These are phyloP conservation scores for Nesometra sesokonis DNA, from an alignment of 35 echinoderm and acorn worm genomes.

Conservation along the genomic window DNA sequence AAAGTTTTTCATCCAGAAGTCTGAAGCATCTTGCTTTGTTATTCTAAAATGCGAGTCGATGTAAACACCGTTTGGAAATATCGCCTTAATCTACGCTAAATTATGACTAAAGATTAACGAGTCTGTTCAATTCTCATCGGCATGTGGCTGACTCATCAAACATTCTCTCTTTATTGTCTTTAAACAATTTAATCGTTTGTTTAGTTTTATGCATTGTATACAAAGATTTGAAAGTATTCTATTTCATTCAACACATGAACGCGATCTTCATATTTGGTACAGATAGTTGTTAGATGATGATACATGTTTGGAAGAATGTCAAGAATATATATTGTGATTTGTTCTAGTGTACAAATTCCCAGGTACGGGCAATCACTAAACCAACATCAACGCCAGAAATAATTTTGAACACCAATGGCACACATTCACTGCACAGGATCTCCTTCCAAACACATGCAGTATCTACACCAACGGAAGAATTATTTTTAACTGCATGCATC, in stretches of 20 bases:
- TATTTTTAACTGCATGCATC: conserved; percentile 21
- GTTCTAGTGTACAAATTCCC: too few species aligned
- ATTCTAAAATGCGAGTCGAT: conserved; percentile 75
- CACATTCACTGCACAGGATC: too few species aligned
- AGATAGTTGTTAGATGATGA: conserved; percentile 78
- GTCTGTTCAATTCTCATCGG: conserved; percentile 65
- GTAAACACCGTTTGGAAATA: conserved; percentile 84
- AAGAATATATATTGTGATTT: conserved; percentile 94
- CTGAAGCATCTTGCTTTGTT: conserved; percentile 85
- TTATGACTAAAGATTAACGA: conserved; percentile 99
- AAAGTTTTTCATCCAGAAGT: conserved; percentile 96
- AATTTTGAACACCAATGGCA: too few species aligned
- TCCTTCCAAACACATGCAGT: not conserved
- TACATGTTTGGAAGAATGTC: conserved; percentile 96
- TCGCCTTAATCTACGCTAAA: conserved; percentile 79
- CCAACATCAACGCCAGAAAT: too few species aligned
- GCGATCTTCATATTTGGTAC: conserved; percentile 86
- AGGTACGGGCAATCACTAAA: too few species aligned
- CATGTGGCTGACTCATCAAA: conserved; percentile 67
- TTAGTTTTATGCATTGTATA: conserved; percentile 92
- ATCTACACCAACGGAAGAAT: conserved; percentile 34
- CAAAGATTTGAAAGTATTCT: conserved; percentile 95
- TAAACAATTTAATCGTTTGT: conserved; percentile 92
- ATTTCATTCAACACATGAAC: conserved; percentile 77
- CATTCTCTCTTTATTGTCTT: conserved; percentile 95